Base-by-base conservation (phyloP, 2,888 invertebrate species). In the Macropis europaea region DNA sequence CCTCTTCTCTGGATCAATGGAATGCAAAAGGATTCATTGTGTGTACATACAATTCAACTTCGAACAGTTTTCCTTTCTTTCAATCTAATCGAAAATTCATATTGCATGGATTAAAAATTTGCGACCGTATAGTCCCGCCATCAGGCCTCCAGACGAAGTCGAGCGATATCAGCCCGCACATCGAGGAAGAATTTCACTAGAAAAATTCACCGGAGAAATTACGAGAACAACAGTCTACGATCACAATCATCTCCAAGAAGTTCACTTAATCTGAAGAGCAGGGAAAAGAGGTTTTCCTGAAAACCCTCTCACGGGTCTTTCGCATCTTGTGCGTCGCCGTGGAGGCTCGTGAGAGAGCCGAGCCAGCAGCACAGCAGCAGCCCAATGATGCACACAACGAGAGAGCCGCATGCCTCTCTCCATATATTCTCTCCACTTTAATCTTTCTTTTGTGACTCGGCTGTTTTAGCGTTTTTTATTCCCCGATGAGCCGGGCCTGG, bases 371-470 rank as follows among this genome's bases (percentile, higher is more conserved):
- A 38, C 47, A 38, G 45, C 62, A 42, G 54, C 72, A 69, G 40
- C 71, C n/a, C n/a, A n/a, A n/a, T n/a, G 56, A 34, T 38, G 62
- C 61, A 26, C 76, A 64, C 54, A 69, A 56, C 48, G 63, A 66
- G 76, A 72, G 48, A 45, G 63, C 73, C 78, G 81, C 82, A 77
- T 79, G 74, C 83, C 78, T 82, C 83, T 77, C 76, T 73, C 76
- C 77, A 79, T 84, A 83, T 83, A 85, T 86, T 83, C 81, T 82
- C 81, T 83, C 81, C 76, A 73, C 76, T 84, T 86, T 85, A 84
- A 82, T 87, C 86, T 84, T 88, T 86, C 88, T 88, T 88, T 88
- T 88, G 86, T 88, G 87, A 88, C 87, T 88, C 84, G 85, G 79
- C 88, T 86, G 86, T 88, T 89, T 88, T 84, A 88, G 77, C 82